A percentile compares a stretch with the other conserved stretches of the same genome.
Conservation (phyloP, 2,797 vertebrate species). For the Hypotaenidia okinawae region DNA sequence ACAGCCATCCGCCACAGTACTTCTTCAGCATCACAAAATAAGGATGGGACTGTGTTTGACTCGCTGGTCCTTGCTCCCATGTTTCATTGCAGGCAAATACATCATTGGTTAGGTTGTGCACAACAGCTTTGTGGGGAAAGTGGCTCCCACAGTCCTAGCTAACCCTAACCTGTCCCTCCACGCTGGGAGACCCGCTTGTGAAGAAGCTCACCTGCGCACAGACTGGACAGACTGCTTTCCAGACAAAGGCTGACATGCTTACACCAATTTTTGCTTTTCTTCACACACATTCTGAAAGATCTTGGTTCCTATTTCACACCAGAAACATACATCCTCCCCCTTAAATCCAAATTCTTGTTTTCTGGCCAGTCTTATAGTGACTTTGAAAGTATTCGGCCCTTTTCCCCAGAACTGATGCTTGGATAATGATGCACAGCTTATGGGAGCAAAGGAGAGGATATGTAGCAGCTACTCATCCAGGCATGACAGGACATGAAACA, state of each 20-base stretch:
- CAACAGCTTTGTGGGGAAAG: background rate
- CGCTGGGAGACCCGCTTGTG: background rate
- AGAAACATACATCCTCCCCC: background rate
- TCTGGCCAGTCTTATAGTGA: background rate
- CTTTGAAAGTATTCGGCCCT: background rate
- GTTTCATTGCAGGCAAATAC: background rate
- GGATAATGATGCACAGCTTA: background rate
- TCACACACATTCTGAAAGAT: background rate
- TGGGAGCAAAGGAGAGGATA: background rate
- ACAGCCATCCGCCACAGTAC: accelerated
- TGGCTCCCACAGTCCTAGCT: background rate
- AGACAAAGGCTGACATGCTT: background rate
- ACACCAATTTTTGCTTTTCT: background rate
- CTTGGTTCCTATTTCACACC: background rate
- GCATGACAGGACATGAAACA: background rate
- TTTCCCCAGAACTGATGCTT: background rate
- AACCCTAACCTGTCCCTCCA: background rate
- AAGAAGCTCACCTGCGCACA: background rate
- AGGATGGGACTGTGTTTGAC: background rate
- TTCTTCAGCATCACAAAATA: background rate
- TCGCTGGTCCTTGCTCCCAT: background rate
- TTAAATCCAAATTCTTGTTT: background rate
- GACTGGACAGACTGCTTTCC: background rate
- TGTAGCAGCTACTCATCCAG: background rate
- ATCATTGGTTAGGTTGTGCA: background rate